A percentile compares a stretch with the other conserved stretches of the same genome.
phyloP scores from a whole-genome alignment of 2,113 vertebrate species.

The Malurus melanocephalus region DNA sequence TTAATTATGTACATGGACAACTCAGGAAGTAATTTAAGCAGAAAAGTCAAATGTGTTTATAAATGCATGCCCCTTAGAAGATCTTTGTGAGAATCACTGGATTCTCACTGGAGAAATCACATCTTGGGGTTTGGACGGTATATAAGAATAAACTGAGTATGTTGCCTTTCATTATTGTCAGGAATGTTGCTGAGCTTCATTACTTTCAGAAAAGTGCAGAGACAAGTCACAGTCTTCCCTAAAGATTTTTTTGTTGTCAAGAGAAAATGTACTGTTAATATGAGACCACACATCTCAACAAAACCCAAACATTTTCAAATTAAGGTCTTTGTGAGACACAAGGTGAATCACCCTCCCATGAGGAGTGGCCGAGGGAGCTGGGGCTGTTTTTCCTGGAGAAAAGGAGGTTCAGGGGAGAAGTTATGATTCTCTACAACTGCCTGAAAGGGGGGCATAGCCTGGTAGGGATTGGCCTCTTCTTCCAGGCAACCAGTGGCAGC shows the following conservation, averaged over 20 bases:
- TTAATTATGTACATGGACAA: not conserved
- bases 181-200: not conserved
- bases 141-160: not conserved
- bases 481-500: not conserved
- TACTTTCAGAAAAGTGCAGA: not conserved
- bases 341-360: not conserved
- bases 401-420: not conserved
- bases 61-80: not conserved
- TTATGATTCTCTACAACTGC: not conserved
- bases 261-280: not conserved
- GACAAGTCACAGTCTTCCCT: not conserved
- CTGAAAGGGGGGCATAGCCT: not conserved
- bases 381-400: not conserved
- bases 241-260: not conserved
- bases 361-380: not conserved
- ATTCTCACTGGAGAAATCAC: not conserved
- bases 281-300: not conserved
- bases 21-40: not conserved
- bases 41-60: not conserved
- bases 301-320: not conserved
- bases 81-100: not conserved
- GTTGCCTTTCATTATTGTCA: not conserved
- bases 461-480: accelerated
- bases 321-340: not conserved
- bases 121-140: not conserved